These are phyloP conservation scores for Polypedilum vanderplanki DNA, from an alignment of 1,140 invertebrate genomes.

Conservation along the genomic window DNA sequence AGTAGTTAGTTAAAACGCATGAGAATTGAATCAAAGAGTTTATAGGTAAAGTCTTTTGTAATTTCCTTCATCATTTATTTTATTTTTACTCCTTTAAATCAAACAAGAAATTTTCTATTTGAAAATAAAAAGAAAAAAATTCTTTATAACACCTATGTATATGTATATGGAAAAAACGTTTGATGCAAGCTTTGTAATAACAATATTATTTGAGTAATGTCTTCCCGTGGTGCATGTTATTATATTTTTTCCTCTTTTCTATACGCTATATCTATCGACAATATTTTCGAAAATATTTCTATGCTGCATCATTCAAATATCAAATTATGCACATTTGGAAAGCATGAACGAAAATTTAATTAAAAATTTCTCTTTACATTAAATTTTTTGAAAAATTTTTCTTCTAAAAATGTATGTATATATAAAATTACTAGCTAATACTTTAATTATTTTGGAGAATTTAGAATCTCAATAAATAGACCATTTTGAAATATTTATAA, in stretches of 20 bases:
- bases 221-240: constrained; percentile 25
- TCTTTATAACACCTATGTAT: not conserved
- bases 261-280: not conserved
- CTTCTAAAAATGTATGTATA: too few species aligned
- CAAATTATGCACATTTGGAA: constrained; percentile 12
- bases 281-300: not conserved
- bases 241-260: not conserved
- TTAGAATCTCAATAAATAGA: too few species aligned
- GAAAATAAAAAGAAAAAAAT: not conserved
- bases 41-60: not conserved
- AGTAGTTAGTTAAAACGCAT: too few species aligned
- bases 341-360: constrained; percentile 5
- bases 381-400: too few species aligned
- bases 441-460: too few species aligned
- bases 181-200: constrained; percentile 6
- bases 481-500: not conserved
- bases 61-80: not conserved
- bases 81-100: not conserved
- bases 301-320: constrained; percentile 18
- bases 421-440: too few species aligned
- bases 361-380: not conserved
- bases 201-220: constrained; percentile 24
- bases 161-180: not conserved
- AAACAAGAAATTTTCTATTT: not conserved
- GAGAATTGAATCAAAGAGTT: not conserved